phyloP scores from a whole-genome alignment of 1,140 invertebrate genomes.

The Eumeta japonica region DNA sequence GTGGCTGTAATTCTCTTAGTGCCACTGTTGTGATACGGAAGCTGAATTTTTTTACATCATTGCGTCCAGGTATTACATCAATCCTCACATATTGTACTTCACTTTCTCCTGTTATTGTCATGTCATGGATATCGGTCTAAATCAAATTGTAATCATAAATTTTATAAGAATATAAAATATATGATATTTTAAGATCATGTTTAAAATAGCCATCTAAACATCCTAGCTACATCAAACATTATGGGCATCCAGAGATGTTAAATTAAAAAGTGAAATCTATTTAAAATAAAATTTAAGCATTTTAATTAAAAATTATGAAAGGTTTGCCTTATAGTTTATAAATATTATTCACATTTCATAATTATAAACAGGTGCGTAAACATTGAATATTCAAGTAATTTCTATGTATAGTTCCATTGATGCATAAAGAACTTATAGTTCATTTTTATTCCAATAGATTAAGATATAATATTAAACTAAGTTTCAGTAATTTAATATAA shows the following conservation, averaged over 20 bases:
- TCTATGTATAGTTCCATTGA: too few relatives aligned
- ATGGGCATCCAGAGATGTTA: neutral
- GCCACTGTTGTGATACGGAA: conserved; percentile 76
- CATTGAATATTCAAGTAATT: too few relatives aligned
- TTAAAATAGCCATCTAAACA: conserved; percentile 4
- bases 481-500: too few relatives aligned
- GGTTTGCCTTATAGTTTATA: too few relatives aligned
- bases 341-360: too few relatives aligned
- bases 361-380: too few relatives aligned
- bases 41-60: conserved; percentile 60
- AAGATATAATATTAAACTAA: too few relatives aligned
- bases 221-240: too few relatives aligned
- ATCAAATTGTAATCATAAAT: conserved; percentile 11
- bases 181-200: conserved; percentile 2
- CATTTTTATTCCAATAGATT: too few relatives aligned
- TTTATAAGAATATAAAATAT: neutral
- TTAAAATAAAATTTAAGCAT: conserved; percentile 5
- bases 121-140: conserved; percentile 73
- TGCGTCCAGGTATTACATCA: conserved; percentile 66
- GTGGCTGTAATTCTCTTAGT: conserved; percentile 77
- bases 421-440: too few relatives aligned
- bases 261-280: conserved; percentile 9
- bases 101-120: conserved; percentile 62
- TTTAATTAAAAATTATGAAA: too few relatives aligned
- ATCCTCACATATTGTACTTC: conserved; percentile 81